Base-by-base conservation (phyloP, 2,888 invertebrate species). In the Lydus trimaculatus region DNA sequence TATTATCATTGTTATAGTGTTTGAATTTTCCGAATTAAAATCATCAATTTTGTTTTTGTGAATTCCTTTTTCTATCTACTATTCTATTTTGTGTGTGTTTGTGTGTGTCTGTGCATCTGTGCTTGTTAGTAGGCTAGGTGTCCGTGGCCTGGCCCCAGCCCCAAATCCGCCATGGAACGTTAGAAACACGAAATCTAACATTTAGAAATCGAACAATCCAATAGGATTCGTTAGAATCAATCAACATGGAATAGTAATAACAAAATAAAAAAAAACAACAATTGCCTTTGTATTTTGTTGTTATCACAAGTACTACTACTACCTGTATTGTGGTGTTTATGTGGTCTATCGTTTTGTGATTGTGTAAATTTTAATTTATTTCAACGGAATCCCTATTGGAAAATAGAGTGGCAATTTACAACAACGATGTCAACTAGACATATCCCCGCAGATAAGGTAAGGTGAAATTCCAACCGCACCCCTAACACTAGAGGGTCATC, bases 381-480 rank as follows among this genome's bases (percentile, higher is more conserved):
- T 25, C 1, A 56, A 56, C 6, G 7, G 28, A 15, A 25, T 28
- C 25, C 13, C 11, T 3, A 28, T 25, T 2, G 28, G 20, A 20
- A 25, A 56, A 28, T 56, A 43, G n/a, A n/a, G 48, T 61, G 64
- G 61, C 67, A 36, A 86, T 86, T 85, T 85, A 85, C 86, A 87
- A 85, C 86, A 87, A 88, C 87, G 86, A 92, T 92, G 92, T 91
- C 92, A 87, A 90, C 90, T 85, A 92, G 92, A 88, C 92, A 91
- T 87, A 91, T 93, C 88, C 93, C 93, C 85, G 91, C 92, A 86
- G 93, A 93, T 89, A 93, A 93, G 92, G 93, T 93, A 87, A 87
- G 88, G 73, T 73, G 31, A 43, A 63, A 2, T 68, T 58, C 33
- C 84, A 90, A 90, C 83, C 83, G 83, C 83, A 82, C 83, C 83